Conservation (phyloP, 2,797 vertebrate species). For the Macroramphosus scolopax region DNA sequence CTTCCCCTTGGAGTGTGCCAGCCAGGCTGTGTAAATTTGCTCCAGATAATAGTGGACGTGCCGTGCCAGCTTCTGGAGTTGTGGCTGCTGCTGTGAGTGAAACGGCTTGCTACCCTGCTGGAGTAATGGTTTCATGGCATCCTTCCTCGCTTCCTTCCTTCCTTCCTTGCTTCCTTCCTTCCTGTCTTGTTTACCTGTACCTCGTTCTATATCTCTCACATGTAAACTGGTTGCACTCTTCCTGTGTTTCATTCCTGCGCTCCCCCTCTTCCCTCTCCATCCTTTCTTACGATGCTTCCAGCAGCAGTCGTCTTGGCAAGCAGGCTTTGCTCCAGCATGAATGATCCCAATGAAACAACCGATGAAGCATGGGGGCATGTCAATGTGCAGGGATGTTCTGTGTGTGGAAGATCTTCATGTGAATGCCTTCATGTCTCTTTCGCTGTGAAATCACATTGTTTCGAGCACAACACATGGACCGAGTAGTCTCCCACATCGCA, state of each 20-base stretch:
- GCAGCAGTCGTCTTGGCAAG: constrained; percentile 22
- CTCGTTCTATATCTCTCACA: constrained; percentile 11
- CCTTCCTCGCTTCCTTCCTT: constrained; percentile 12
- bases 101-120: constrained; percentile 75
- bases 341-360: constrained; percentile 43
- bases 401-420: too few relatives aligned
- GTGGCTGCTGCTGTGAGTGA: constrained; percentile 64
- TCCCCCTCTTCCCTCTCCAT: neutral
- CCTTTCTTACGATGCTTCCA: constrained; percentile 16
- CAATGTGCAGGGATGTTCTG: too few relatives aligned
- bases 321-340: constrained; percentile 33
- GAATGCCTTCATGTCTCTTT: constrained; percentile 24
- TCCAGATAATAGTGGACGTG: constrained; percentile 66
- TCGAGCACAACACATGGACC: too few relatives aligned
- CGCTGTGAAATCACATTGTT: too few relatives aligned
- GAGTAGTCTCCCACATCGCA: too few relatives aligned
- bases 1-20: constrained; percentile 24
- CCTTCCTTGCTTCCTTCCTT: constrained; percentile 18
- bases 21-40: constrained; percentile 66
- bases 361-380: constrained; percentile 17
- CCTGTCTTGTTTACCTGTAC: constrained; percentile 1
- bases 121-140: constrained; percentile 60
- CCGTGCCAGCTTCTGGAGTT: constrained; percentile 64
- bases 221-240: constrained; percentile 3
- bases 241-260: constrained; percentile 12